Evolutionary conservation across 2,113 vertebrate genomes (phyloP).

Genomic region (Scomber scombrus): DNA sequence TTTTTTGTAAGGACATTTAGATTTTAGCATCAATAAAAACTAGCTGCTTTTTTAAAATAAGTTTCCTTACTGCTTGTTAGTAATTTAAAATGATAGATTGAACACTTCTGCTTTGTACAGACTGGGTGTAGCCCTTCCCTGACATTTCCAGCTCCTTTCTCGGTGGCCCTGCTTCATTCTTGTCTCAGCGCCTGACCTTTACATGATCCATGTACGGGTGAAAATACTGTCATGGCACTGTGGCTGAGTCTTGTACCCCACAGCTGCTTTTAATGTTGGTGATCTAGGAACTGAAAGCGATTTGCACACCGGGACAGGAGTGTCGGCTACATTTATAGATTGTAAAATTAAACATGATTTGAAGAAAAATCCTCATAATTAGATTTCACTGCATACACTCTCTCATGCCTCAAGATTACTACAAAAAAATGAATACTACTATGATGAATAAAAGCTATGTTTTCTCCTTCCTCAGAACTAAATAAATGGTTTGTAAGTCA

Average conservation of each 20-base stretch:
- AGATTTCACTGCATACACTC: neutral
- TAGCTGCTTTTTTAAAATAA: neutral
- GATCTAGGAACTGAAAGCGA: neutral
- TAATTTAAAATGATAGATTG: neutral
- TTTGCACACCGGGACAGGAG: neutral
- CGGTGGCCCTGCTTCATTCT: neutral
- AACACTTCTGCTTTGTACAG: neutral
- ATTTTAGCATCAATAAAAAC: too few species aligned
- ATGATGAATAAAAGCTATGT: too few species aligned
- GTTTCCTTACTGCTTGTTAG: neutral
- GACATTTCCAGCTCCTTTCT: neutral
- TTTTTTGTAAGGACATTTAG: too few species aligned
- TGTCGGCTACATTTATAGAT: conserved; percentile 1
- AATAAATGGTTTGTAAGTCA: neutral
- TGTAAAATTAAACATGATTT: neutral
- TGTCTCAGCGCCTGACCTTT: neutral
- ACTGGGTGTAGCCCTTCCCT: neutral
- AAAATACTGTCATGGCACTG: neutral
- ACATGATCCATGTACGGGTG: conserved; percentile 7
- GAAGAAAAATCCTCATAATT: neutral
- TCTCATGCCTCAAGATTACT: too few species aligned
- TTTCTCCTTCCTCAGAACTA: too few species aligned
- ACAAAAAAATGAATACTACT: too few species aligned
- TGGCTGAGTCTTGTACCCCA: neutral
- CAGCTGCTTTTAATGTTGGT: conserved; percentile 3